Evolutionary conservation across 2,797 vertebrate species (phyloP).

Genomic region (Takifugu rubripes): DNA sequence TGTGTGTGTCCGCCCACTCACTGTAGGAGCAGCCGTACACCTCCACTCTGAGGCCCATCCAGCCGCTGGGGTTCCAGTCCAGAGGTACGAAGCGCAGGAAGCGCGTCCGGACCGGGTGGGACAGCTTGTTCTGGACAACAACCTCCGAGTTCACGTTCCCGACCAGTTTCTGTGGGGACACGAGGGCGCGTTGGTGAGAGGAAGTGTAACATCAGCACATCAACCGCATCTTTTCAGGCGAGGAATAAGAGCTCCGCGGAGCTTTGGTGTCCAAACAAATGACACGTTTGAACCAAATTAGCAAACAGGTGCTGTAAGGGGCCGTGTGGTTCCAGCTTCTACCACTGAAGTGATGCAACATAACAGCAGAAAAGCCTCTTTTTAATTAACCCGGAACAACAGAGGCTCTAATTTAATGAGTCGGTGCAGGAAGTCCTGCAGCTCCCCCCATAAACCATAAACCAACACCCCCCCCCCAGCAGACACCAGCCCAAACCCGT

Average conservation of each 20-base stretch:
- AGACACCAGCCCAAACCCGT: too few relatives aligned
- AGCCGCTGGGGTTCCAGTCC: slow-evolving; percentile 84
- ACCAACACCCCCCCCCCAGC: too few relatives aligned
- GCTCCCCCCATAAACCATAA: too few relatives aligned
- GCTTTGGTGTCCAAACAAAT: too few relatives aligned
- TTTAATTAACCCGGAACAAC: too few relatives aligned
- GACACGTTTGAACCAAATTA: too few relatives aligned
- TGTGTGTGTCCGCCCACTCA: slow-evolving; percentile 72
- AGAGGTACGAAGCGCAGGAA: slow-evolving; percentile 91
- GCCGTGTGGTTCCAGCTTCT: too few relatives aligned
- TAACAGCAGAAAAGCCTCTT: too few relatives aligned
- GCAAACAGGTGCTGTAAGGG: too few relatives aligned
- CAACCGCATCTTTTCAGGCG: neutral
- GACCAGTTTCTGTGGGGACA: slow-evolving; percentile 78
- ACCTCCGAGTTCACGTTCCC: slow-evolving; percentile 90
- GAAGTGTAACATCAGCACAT: neutral
- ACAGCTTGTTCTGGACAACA: slow-evolving; percentile 86
- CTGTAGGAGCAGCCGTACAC: slow-evolving; percentile 92
- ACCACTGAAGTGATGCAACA: too few relatives aligned
- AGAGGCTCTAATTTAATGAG: too few relatives aligned
- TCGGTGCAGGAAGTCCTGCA: too few relatives aligned
- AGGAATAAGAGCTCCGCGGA: neutral
- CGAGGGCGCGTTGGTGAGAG: neutral
- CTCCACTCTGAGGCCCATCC: slow-evolving; percentile 87
- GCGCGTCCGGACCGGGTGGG: slow-evolving; percentile 84